These are phyloP conservation scores for Eupithecia centaureata DNA, from an alignment of 2,888 invertebrate genomes.

Conservation along the genomic window DNA sequence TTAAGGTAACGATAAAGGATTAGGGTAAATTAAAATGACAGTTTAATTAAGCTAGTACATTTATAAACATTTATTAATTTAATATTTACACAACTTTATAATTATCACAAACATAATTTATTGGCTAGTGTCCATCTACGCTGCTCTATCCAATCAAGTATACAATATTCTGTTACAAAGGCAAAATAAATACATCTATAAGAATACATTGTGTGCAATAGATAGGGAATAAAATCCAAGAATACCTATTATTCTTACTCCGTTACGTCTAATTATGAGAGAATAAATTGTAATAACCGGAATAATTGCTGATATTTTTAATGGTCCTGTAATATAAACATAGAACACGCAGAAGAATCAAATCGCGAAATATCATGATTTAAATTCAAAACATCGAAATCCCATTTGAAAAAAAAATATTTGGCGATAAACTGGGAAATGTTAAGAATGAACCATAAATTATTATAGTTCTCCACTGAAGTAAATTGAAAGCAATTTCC, in stretches of 20 bases:
- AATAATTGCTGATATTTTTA: conserved; percentile 17
- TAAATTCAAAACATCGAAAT: neutral
- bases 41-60: conserved; percentile 63
- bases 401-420: neutral
- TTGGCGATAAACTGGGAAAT: neutral
- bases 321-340: conserved; percentile 5
- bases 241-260: neutral
- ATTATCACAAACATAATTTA: conserved; percentile 72
- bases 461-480: neutral
- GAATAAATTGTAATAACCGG: conserved; percentile 10
- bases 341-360: neutral
- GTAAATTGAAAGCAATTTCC: neutral
- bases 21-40: conserved; percentile 41
- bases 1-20: neutral
- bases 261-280: conserved; percentile 7
- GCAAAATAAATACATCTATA: neutral
- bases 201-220: neutral
- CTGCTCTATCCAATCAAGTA: conserved; percentile 18
- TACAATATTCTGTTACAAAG: neutral
- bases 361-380: neutral
- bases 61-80: conserved; percentile 75
- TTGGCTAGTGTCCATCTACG: conserved; percentile 29
- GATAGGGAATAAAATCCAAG: neutral
- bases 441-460: neutral
- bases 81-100: conserved; percentile 74